These are phyloP conservation scores for Barbus barbus DNA, from an alignment of 2,113 vertebrate genomes.

Conservation along the genomic window DNA sequence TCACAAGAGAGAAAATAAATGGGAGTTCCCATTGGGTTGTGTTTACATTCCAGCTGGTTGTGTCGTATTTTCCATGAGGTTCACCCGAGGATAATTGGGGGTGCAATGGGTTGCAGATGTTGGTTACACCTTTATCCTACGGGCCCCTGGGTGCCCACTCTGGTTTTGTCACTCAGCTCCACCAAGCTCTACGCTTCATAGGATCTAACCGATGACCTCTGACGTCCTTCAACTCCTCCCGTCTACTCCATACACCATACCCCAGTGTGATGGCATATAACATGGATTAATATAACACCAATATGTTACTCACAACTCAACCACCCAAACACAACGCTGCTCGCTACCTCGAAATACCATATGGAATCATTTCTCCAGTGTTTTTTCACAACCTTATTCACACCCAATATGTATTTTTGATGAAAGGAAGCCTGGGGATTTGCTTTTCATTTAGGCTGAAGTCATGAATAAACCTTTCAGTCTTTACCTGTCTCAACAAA, in stretches of 20 bases:
- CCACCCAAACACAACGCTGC: background rate
- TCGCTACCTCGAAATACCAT: background rate
- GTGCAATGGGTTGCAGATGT: constrained; percentile 60
- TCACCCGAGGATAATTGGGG: constrained; percentile 56
- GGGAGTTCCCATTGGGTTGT: constrained; percentile 49
- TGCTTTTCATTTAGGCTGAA: background rate
- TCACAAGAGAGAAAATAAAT: constrained; percentile 45
- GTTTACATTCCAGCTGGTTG: constrained; percentile 59
- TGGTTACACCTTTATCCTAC: constrained; percentile 38
- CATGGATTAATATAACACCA: background rate
- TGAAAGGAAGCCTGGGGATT: background rate
- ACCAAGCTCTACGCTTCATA: background rate
- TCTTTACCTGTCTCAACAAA: too few relatives aligned
- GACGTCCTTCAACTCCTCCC: constrained; percentile 3
- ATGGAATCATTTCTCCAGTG: background rate
- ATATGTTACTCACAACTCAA: background rate
- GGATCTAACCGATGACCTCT: too few relatives aligned
- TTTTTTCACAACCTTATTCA: background rate
- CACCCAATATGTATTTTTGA: background rate
- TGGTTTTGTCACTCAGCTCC: background rate
- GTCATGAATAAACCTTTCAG: too few relatives aligned
- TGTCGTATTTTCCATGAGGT: constrained; percentile 58
- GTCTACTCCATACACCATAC: background rate
- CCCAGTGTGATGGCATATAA: background rate
- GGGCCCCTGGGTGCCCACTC: constrained; percentile 38